Evolutionary conservation across 2,797 vertebrate genomes (phyloP), one percentile per base, ranked within the genome.

Genomic region (Melopsittacus undulatus): DNA sequence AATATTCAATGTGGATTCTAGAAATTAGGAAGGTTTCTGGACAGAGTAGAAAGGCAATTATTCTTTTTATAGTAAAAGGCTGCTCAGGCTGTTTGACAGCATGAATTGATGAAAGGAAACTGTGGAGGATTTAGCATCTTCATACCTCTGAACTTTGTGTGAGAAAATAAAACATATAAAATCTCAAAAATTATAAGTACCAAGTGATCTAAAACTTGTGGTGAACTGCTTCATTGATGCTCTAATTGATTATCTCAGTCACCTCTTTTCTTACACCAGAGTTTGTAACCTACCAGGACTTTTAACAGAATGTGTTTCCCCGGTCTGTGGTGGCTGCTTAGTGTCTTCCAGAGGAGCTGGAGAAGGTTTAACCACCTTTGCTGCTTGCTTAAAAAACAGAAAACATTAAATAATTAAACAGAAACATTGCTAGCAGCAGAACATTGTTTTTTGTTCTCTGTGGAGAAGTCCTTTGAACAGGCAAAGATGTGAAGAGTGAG

Each of bases 11-110:
- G 70, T 87, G 78, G 86, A 67, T 92, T 93, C 77, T 72, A 85
- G 83, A 92, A 95, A 95, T 95, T 69, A 95, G 77, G 86, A 95
- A 90, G 93, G 85, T 90, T 95, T 93, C 93, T 97, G 94, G 94
- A 95, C 77, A 84, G 61, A 63, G 29, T 67, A 67, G 70, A 87
- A 94, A 89, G 86, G 61, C 83, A 92, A 85, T 93, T 89, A 75
- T 82, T 83, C 88, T 95, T 95, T 96, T 91, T 91, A 66, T 83
- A 88, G 57, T 29, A 29, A 46, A 81, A 83, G 38, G 43, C 61
- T 68, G 29, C 68, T 91, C 51, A 56, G 83, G 64, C 63, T 77
- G 30, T 54, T 90, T 87, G 69, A 72, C 29, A 19, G 34, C 12
- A 36, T 17, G 51, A 29, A 54, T 8, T 70, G 38, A 64, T 0